Evolutionary conservation across 2,797 vertebrate species (phyloP), one percentile per base, ranked within the genome.

Genomic region (Cirrhinus molitorella): DNA sequence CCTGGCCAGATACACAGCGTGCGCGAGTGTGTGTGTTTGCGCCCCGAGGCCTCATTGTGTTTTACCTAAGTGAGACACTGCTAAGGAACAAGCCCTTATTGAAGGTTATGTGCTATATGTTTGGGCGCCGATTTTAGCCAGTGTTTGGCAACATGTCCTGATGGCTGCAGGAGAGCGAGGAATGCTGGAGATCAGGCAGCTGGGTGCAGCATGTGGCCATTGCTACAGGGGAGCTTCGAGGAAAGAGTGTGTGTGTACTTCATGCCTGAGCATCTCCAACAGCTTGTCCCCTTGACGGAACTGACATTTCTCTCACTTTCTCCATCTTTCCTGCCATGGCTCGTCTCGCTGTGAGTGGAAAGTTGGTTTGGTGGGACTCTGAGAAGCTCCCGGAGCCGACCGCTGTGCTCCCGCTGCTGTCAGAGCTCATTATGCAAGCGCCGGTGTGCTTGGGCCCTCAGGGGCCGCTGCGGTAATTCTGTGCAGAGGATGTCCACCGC

Each of bases 201-300:
- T 83, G 83, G 66, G 72, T 83, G n/a, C 81, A 70, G 85, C 79
- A 83, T 88, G 83, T 85, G 77, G 57, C 66, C 77, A 70, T 31
- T 76, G 83, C 85, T 86, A 45, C 76, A 71, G 85, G 76, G 79
- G 47, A 61, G 80, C 80, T 80, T 53, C 9, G 53, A 83, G 76
- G 71, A 73, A 81, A 77, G 68, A 78, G 34, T 73, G 53, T 85
- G 47, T 73, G 61, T 75, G 80, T 73, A 7, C 34, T 81, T 49
- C 57, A 51, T 63, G 43, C 57, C 43, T 51, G 80, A 49, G 28
- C 72, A 70, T 55, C 28, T 80, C 66, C 31, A 73, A 81, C 67
- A 81, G 67, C 53, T 61, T 61, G 53, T 81, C 79, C 67, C 53
- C 67, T 72, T 73, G 80, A 79, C 75, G 1, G 57, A 80, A 85